Conservation (phyloP, 2,888 invertebrate genomes). For the Drosophila cognata region DNA sequence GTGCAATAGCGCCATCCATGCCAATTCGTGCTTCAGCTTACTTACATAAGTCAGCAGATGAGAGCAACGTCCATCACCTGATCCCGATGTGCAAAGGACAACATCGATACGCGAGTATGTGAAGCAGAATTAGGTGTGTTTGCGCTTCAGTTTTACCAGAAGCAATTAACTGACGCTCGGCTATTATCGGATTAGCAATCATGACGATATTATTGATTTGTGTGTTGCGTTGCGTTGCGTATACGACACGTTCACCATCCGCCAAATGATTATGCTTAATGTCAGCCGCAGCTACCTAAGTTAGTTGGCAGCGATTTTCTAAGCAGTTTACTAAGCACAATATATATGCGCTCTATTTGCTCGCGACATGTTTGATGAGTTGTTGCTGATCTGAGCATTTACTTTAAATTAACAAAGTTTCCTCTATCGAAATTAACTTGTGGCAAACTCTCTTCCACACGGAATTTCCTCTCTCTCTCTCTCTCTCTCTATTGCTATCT, state of each 20-base stretch:
- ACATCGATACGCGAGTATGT: constrained; percentile 39
- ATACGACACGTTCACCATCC: constrained; percentile 35
- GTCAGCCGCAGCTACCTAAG: background rate
- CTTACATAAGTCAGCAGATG: constrained; percentile 64
- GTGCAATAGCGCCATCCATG: constrained; percentile 26
- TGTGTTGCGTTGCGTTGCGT: constrained; percentile 41
- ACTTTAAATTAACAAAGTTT: constrained; percentile 51
- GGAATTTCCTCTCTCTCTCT: background rate
- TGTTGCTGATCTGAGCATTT: constrained; percentile 23
- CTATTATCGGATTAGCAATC: constrained; percentile 42
- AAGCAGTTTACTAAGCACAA: constrained; percentile 2
- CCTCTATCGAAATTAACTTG: constrained; percentile 26
- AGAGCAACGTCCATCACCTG: constrained; percentile 61
- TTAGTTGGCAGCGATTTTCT: background rate
- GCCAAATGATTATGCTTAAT: constrained; percentile 7
- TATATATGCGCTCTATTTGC: constrained; percentile 14
- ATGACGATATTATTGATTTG: constrained; percentile 35
- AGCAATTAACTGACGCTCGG: constrained; percentile 50
- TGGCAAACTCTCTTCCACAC: constrained; percentile 14
- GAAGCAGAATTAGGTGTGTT: background rate
- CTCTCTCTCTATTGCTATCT: background rate
- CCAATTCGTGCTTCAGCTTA: constrained; percentile 52
- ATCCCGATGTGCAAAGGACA: constrained; percentile 56
- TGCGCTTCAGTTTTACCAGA: constrained; percentile 18
- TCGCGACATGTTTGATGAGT: constrained; percentile 1